These are phyloP conservation scores for Andrena bicolor DNA, from an alignment of 2,888 invertebrate species.

Conservation along the genomic window DNA sequence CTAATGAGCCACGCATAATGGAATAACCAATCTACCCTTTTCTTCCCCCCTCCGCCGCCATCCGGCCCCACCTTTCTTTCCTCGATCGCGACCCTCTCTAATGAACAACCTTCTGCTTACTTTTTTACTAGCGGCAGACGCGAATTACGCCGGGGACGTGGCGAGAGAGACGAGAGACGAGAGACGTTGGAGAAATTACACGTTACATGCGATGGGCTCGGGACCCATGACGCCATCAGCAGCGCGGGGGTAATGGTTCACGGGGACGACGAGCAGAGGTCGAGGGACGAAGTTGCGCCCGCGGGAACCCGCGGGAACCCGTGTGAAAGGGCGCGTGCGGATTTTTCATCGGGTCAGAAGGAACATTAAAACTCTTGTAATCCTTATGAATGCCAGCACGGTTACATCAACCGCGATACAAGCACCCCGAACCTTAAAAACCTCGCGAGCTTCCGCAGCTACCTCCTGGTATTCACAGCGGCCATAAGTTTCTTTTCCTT, in stretches of 20 bases:
- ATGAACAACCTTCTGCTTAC: constrained; percentile 51
- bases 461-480: constrained; percentile 63
- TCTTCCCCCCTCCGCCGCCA: constrained; percentile 24
- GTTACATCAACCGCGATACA: constrained; percentile 56
- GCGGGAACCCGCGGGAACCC: not conserved
- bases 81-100: constrained; percentile 43
- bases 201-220: constrained; percentile 10
- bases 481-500: constrained; percentile 61
- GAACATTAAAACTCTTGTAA: constrained; percentile 59
- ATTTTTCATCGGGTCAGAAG: constrained; percentile 36
- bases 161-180: not conserved
- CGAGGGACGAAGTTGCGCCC: not conserved
- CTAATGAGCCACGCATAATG: constrained; percentile 73
- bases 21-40: constrained; percentile 69
- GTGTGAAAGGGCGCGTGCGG: constrained; percentile 28
- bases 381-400: constrained; percentile 52
- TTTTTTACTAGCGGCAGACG: constrained; percentile 19
- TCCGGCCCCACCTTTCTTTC: constrained; percentile 10
- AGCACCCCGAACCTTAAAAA: not conserved
- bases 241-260: not conserved
- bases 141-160: constrained; percentile 7
- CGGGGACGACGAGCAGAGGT: not conserved
- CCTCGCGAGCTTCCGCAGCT: constrained; percentile 13
- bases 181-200: constrained; percentile 24
- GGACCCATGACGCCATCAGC: not conserved